phyloP scores from a whole-genome alignment of 2,797 vertebrate species.

The Danio albolineatus region DNA sequence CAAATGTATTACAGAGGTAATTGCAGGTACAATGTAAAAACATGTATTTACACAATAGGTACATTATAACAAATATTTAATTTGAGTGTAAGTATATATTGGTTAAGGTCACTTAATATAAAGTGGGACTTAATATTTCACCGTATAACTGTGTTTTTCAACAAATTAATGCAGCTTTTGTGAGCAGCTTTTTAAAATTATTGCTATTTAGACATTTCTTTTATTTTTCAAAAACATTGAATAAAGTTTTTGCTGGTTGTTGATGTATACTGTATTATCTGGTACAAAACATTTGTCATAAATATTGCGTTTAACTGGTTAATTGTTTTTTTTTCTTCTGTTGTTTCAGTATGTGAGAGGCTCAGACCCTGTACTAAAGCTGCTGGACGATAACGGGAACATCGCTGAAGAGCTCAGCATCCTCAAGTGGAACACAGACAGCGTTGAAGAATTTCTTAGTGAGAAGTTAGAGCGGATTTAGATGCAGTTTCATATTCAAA shows the following conservation, averaged over 20 bases:
- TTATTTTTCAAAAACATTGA: background rate
- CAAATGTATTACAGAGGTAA: too few relatives aligned
- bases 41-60: too few relatives aligned
- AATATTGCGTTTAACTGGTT: background rate
- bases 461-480: slow-evolving; percentile 95
- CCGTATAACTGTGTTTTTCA: background rate
- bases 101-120: too few relatives aligned
- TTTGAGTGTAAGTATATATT: too few relatives aligned
- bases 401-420: slow-evolving; percentile 98
- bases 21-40: too few relatives aligned
- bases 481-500: slow-evolving; percentile 46
- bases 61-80: too few relatives aligned
- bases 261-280: background rate
- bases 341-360: slow-evolving; percentile 91
- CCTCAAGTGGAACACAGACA: slow-evolving; percentile 99
- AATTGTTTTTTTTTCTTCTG: slow-evolving; percentile 12
- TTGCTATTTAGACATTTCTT: too few relatives aligned
- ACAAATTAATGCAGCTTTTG: background rate
- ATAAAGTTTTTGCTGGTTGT: background rate
- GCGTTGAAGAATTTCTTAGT: slow-evolving; percentile 96
- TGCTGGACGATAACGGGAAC: slow-evolving; percentile 97
- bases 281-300: background rate
- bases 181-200: background rate
- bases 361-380: slow-evolving; percentile 97
- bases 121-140: too few relatives aligned